Conservation (phyloP, 2,888 invertebrate genomes). For the Heliconius ismenius region DNA sequence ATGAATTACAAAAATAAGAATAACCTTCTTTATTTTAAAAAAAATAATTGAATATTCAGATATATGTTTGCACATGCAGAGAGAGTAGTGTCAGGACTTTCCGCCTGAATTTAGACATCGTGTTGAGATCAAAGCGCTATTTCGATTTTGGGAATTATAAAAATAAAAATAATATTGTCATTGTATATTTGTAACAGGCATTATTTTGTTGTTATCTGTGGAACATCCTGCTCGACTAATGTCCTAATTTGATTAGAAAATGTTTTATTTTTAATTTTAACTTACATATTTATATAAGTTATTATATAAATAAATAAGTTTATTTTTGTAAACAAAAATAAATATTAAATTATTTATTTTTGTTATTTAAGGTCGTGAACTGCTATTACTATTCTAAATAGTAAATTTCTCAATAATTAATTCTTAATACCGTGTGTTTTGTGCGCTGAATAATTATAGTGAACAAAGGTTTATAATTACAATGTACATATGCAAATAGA, state of each 20-base stretch:
- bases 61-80: no score
- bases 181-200: neutral
- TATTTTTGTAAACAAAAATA: no score
- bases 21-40: no score
- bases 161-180: neutral
- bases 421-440: constrained; percentile 17
- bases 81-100: no score
- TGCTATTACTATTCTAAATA: neutral
- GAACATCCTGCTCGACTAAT: neutral
- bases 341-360: neutral
- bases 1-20: no score
- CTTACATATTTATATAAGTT: neutral
- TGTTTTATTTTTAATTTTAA: neutral
- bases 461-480: constrained; percentile 32
- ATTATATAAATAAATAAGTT: no score
- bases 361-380: neutral
- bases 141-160: neutral
- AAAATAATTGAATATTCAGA: no score
- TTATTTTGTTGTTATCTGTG: neutral
- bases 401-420: constrained; percentile 11
- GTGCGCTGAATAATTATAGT: constrained; percentile 26
- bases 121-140: no score
- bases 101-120: no score
- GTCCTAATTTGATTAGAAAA: neutral
- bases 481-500: neutral